Evolutionary conservation across 2,797 vertebrate species (phyloP).

Genomic region (Pseudochirops corinnae): DNA sequence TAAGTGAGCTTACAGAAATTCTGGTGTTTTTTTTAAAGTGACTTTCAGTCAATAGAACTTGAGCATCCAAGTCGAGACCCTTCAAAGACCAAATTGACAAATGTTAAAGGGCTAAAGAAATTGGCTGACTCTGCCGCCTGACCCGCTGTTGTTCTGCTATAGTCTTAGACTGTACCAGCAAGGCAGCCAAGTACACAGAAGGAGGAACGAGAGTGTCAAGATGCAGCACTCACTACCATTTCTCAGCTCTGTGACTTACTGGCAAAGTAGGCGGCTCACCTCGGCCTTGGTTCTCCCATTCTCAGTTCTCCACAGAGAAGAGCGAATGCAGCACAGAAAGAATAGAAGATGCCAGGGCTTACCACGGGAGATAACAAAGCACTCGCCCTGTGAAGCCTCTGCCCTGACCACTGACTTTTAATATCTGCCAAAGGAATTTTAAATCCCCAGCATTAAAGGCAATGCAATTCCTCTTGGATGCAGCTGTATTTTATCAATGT

Average conservation of each 20-base stretch:
- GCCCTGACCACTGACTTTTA: background rate
- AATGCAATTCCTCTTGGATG: rapidly evolving
- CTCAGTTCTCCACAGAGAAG: background rate
- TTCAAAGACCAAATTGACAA: slow-evolving; percentile 12
- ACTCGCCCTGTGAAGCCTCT: slow-evolving; percentile 5
- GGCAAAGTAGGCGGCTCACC: slow-evolving; percentile 22
- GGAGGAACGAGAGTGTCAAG: slow-evolving; percentile 42
- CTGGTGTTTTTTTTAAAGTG: background rate
- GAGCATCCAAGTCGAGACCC: background rate
- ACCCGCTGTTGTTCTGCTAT: background rate
- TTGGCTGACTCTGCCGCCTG: background rate
- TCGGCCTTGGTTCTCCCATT: background rate
- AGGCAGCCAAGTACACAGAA: slow-evolving; percentile 15
- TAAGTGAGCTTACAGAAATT: background rate
- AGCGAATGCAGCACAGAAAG: background rate
- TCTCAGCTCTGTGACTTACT: background rate
- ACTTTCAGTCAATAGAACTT: background rate
- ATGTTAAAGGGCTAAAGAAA: background rate
- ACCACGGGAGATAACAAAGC: background rate
- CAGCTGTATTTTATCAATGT: background rate
- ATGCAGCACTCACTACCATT: background rate
- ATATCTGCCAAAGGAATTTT: background rate
- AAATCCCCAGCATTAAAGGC: rapidly evolving
- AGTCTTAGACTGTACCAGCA: rapidly evolving
- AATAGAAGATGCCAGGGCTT: background rate